Base-by-base conservation (phyloP, 2,797 vertebrate genomes). In the Fistularia tabacaria region DNA sequence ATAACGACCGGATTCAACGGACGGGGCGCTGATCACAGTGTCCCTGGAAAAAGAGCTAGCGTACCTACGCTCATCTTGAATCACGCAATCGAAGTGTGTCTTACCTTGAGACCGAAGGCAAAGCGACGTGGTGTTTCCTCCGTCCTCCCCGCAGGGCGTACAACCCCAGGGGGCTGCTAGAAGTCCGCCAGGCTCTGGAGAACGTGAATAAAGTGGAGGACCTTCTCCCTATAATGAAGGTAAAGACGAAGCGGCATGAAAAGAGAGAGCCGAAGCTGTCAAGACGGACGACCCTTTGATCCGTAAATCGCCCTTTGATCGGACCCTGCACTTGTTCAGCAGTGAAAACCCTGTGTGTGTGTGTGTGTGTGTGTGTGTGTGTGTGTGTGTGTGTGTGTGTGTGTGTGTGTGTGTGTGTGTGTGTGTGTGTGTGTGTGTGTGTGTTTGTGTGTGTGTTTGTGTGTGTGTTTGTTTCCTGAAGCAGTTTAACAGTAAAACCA, bases 401-500 rank as follows among this genome's bases (percentile, higher is more conserved):
- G 25, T 25, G 25, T 25, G 56, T 47, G 50, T 15, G 25, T 38
- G 41, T 54, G 7, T 54, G 14, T 57, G 12, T 54, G 38, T 66
- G 1, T 42, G 41, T 42, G 6, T 45, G 38, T 74, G 46, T 62
- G 45, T 64, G 38, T 62, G 25, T 25, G 25, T 25, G 25, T 5
- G 2, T 25, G 25, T 25, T 25, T 25, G 25, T 25, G 2, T 25
- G 25, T 25, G 25, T 25, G 25, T 5, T 25, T 25, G 49, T 67
- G 39, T 65, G 25, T 78, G 42, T 62, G 42, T 78, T 80, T 81
- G 14, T 85, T 76, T 79, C 36, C 14, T 92, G 90, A 96, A 98
- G 93, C 95, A 98, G 95, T 96, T 99, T 86, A 98, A 97, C 86
- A 98, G 95, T 91, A 98, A 98, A 94, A 98, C 95, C 46, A 95